Conservation (phyloP, 2,113 vertebrate genomes). For the Mohoua ochrocephala region DNA sequence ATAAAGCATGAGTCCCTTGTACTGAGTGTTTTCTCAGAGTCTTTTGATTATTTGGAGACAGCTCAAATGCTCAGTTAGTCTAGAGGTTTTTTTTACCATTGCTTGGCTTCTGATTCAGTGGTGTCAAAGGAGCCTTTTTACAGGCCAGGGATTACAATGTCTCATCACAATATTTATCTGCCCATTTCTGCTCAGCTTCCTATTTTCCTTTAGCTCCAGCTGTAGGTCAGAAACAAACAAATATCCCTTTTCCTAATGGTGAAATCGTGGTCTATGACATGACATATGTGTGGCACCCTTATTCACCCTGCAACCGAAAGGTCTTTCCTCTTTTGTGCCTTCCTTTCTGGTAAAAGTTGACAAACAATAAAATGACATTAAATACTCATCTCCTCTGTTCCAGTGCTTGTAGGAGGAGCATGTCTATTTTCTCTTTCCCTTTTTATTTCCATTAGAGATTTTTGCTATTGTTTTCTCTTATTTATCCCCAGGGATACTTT, state of each 20-base stretch:
- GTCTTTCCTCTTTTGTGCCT: not conserved
- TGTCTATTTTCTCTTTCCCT: not conserved
- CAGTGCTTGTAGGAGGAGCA: not conserved
- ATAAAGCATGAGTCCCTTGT: not conserved
- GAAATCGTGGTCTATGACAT: not conserved
- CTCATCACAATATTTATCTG: not conserved
- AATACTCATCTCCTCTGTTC: not conserved
- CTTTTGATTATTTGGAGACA: not conserved
- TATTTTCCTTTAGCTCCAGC: not conserved
- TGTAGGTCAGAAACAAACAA: not conserved
- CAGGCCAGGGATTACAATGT: not conserved
- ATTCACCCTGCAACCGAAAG: fast-evolving
- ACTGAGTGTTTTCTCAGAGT: not conserved
- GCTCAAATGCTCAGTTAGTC: not conserved
- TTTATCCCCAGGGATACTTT: not conserved
- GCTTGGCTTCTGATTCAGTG: not conserved
- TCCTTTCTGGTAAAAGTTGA: not conserved
- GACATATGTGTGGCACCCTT: not conserved
- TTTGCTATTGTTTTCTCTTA: not conserved
- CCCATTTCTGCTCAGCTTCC: not conserved
- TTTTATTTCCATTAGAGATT: not conserved
- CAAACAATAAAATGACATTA: not conserved
- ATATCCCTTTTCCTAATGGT: not conserved
- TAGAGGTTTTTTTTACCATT: not conserved
- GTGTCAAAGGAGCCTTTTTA: not conserved